Evolutionary conservation across 1,140 invertebrate genomes (phyloP), one percentile per base, ranked within the genome.

Genomic region (Neodiprion virginianus): DNA sequence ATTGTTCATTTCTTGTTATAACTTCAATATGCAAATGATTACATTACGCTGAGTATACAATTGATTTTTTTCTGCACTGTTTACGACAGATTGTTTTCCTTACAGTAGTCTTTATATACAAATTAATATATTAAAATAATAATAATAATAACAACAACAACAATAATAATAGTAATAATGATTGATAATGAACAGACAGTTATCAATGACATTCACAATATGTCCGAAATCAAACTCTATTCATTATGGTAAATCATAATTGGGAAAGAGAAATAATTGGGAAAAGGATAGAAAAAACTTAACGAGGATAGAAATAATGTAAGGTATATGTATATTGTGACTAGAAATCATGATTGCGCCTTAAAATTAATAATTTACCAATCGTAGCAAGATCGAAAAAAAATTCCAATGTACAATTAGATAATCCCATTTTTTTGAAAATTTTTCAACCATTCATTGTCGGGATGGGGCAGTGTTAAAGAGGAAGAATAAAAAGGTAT

Each of bases 1-100:
- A 61, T 61, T 61, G 53, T 61, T 61, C 53, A 61, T 12, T 61
- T 61, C 11, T 61, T 61, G 53, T 61, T 61, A 61, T 61, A 61
- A 61, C 53, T 61, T 61, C 53, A 61, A 61, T 61, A 61, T 61
- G 53, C 53, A 61, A 61, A 61, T 12, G 53, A 61, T 61, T 61
- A 61, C 7, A 61, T 14, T 61, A 61, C n/a, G 53, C n/a, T 14
- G 11, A 61, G 11, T 61, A 61, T 61, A 61, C 53, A 61, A 61
- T 61, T 17, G 53, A 17, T 14, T 14, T 61, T 14, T 61, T 61
- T 61, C 53, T 61, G 11, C 8, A 14, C 11, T 12, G 11, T 61
- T 61, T 61, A 61, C 8, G 8, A 61, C 53, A 17, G n/a, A 61
- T 61, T 21, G 17, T 61, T 61, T 40, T 40, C 28, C 53, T 61